Conservation (phyloP, 2,797 vertebrate genomes). For the Macropus fuliginosus region DNA sequence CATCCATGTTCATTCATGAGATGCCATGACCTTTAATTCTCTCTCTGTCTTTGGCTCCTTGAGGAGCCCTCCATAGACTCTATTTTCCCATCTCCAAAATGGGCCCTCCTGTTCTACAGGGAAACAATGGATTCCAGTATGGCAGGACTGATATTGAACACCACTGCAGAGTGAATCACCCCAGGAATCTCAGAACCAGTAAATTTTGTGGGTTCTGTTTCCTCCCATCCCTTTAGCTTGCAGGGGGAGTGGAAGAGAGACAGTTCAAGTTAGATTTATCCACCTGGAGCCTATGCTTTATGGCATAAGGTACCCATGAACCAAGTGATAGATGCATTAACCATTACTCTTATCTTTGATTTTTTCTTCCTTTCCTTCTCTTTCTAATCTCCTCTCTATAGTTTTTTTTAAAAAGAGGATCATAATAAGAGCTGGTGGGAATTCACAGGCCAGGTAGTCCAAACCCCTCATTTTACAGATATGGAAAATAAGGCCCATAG, state of each 20-base stretch:
- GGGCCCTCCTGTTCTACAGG: not conserved
- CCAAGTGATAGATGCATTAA: not conserved
- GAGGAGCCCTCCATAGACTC: not conserved
- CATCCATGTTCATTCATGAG: not conserved
- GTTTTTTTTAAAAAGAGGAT: not conserved
- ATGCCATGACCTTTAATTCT: not conserved
- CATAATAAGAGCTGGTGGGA: not conserved
- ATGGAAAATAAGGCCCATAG: not conserved
- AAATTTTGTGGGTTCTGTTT: not conserved
- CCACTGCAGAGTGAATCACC: not conserved
- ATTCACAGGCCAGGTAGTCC: not conserved
- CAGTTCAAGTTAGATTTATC: not conserved
- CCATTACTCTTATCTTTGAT: not conserved
- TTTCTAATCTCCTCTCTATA: not conserved
- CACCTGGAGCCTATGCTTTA: not conserved
- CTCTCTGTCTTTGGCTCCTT: not conserved
- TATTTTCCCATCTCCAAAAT: not conserved
- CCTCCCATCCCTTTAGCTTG: not conserved
- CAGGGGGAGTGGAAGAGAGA: not conserved
- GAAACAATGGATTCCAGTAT: not conserved
- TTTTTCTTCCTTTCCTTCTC: not conserved
- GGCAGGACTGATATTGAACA: fast-evolving
- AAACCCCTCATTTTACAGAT: not conserved
- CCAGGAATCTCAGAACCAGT: not conserved
- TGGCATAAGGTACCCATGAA: not conserved